phyloP scores from a whole-genome alignment of 2,888 invertebrate genomes.

The Ectemnius lituratus region DNA sequence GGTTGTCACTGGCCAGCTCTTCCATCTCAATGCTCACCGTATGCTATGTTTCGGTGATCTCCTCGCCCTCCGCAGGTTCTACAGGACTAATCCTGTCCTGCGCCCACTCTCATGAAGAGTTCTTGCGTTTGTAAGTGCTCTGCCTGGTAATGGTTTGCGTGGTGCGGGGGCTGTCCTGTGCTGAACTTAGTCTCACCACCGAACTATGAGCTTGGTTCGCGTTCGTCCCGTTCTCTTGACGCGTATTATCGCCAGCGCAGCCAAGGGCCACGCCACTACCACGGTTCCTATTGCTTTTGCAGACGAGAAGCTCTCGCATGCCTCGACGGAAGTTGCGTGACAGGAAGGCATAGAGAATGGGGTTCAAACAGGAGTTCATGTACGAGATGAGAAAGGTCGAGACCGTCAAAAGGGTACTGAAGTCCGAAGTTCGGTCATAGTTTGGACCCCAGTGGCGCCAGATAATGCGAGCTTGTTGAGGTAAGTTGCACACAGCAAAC shows the following conservation, averaged over 20 bases:
- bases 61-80: not conserved
- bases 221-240: slow-evolving; percentile 60
- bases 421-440: slow-evolving; percentile 78
- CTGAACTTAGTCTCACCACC: slow-evolving; percentile 64
- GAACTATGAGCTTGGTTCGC: slow-evolving; percentile 60
- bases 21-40: too few relatives aligned
- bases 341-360: slow-evolving; percentile 92
- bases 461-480: slow-evolving; percentile 92
- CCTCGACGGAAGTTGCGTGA: slow-evolving; percentile 90
- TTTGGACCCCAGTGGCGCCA: slow-evolving; percentile 87
- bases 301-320: slow-evolving; percentile 88
- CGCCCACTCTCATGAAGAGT: not conserved
- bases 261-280: slow-evolving; percentile 59
- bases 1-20: not conserved
- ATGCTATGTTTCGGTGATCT: not conserved
- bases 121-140: slow-evolving; percentile 35
- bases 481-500: slow-evolving; percentile 93
- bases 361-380: slow-evolving; percentile 94
- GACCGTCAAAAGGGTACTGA: slow-evolving; percentile 89
- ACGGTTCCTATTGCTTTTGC: slow-evolving; percentile 75
- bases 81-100: not conserved
- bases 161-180: slow-evolving; percentile 62
- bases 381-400: slow-evolving; percentile 92
- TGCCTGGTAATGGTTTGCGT: slow-evolving; percentile 60
- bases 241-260: slow-evolving; percentile 57